Percentiles rank a stretch among this genome's conserved stretches.
phyloP scores from a whole-genome alignment of 2,888 invertebrate species.

The Dysmachus trigonus region DNA sequence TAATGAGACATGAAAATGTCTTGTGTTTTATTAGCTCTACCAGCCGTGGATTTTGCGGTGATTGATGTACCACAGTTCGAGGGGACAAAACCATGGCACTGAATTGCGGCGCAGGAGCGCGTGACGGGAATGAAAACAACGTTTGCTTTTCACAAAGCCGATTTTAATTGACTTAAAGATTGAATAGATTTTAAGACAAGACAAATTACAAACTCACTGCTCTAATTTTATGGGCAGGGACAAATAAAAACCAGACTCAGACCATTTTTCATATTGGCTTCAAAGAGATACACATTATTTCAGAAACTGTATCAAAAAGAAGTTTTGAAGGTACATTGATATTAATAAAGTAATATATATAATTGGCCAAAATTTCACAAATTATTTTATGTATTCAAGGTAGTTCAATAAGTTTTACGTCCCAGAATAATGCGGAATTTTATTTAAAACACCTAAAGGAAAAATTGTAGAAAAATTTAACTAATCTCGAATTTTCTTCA shows the following conservation, averaged over 20 bases:
- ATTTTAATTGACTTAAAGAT: not conserved
- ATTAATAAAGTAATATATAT: too few species aligned
- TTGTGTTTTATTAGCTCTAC: conserved; percentile 3
- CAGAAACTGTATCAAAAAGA: too few species aligned
- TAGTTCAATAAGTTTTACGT: too few species aligned
- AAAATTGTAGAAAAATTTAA: too few species aligned
- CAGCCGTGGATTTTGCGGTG: not conserved
- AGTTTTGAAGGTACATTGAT: too few species aligned
- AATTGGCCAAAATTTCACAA: too few species aligned
- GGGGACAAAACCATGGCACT: not conserved
- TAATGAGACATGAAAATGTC: conserved; percentile 30
- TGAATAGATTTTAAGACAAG: not conserved
- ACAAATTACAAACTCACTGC: not conserved
- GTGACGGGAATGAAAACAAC: not conserved
- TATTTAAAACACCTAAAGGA: too few species aligned
- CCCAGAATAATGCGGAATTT: too few species aligned
- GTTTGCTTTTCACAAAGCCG: not conserved
- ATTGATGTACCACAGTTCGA: not conserved
- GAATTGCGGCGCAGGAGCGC: not conserved
- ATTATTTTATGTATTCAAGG: too few species aligned
- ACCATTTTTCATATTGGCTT: not conserved
- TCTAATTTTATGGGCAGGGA: not conserved
- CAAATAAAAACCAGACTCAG: not conserved
- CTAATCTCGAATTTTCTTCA: too few species aligned
- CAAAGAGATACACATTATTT: not conserved